These are phyloP conservation scores for Melanchra persicariae DNA, from an alignment of 2,888 invertebrate species.

Conservation along the genomic window DNA sequence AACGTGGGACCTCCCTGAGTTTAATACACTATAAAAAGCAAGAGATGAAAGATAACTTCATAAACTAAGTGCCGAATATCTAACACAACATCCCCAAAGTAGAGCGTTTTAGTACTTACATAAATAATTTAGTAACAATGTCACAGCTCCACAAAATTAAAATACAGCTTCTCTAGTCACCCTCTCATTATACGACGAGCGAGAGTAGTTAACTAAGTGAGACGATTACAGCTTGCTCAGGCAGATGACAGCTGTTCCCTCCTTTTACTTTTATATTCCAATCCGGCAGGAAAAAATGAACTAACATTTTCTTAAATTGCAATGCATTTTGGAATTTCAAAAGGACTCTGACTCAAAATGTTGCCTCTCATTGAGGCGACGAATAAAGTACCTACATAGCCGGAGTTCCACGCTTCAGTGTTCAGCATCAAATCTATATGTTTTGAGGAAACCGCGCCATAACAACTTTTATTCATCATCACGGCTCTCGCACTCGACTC, in stretches of 20 bases:
- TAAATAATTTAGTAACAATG: constrained; percentile 60
- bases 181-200: constrained; percentile 56
- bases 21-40: not conserved
- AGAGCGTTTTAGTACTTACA: constrained; percentile 26
- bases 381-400: constrained; percentile 19
- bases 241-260: constrained; percentile 54
- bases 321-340: constrained; percentile 47
- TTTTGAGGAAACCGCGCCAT: constrained; percentile 54
- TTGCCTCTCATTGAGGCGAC: constrained; percentile 14
- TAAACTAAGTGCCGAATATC: constrained; percentile 2
- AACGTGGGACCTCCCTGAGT: not conserved
- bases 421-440: constrained; percentile 54
- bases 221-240: constrained; percentile 58
- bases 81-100: constrained; percentile 28
- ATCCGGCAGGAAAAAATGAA: constrained; percentile 38
- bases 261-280: constrained; percentile 55
- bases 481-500: constrained; percentile 58
- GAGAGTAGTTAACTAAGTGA: constrained; percentile 60
- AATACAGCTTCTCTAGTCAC: constrained; percentile 48
- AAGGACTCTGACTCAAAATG: constrained; percentile 25
- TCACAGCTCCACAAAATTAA: constrained; percentile 51
- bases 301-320: constrained; percentile 40
- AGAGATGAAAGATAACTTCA: not conserved
- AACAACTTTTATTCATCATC: constrained; percentile 66
- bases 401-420: constrained; percentile 29